Base-by-base conservation (phyloP, 2,888 invertebrate species). In the Cryptocheilus praepositus region DNA sequence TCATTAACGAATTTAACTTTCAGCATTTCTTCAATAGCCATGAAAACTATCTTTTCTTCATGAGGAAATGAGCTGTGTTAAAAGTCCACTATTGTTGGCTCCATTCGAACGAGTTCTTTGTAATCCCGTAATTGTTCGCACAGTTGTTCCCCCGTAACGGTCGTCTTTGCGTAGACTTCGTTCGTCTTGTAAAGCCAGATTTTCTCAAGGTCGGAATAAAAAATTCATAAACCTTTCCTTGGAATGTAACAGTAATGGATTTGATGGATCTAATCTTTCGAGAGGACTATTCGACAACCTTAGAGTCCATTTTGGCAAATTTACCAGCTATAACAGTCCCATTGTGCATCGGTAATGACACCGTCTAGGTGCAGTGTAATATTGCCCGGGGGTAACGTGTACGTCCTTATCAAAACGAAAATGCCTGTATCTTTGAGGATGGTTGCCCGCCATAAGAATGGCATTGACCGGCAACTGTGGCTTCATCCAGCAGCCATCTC, bases 41-140 rank as follows among this genome's bases (percentile, higher is more conserved):
- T 89, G n/a, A 19, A 92, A 90, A 85, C 95, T 92, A 61, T n/a
- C 96, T 91, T 79, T 95, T 94, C 79, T 95, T 93, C 91, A 95
- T 93, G 67, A 98, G 90, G 74, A 95, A 92, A 60, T 96, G 93
- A 63, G 94, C 92, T 0, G 96, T 96, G 56, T 96, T 90, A 72
- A 96, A 89, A 2, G 95, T 94, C 97, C 97, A 98, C 92, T 97
- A 86, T 96, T 97, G 76, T 96, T 94, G 5, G 97, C 88, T 98
- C 98, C 88, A 96, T 90, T 78, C 94, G 93, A 67, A 94, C 91
- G 21, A 98, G 90, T 81, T 96, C 94, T 65, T 93, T 91, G 81
- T 96, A 95, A 51, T 94, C 93, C 25, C 93, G 92, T 16, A 96
- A 89, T 83, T 97, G 95, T 63, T 93, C 92, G 77, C 92, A 90